Conservation (phyloP, 2,797 vertebrate genomes). For the Thripadectes ignobilis region DNA sequence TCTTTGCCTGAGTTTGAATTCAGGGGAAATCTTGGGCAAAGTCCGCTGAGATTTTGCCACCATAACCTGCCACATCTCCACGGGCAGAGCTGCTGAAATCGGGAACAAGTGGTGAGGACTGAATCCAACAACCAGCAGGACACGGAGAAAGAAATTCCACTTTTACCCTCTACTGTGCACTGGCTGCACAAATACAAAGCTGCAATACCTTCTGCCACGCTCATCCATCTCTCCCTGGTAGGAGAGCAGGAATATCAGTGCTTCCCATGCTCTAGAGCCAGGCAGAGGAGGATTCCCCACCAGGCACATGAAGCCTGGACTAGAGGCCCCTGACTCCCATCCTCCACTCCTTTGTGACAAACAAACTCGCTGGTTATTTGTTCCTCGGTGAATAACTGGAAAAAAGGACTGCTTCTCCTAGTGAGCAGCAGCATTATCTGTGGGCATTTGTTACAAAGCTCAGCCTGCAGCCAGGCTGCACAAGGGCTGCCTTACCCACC, state of each 20-base stretch:
- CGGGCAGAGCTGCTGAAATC: neutral
- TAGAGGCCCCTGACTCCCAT: neutral
- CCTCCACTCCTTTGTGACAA: neutral
- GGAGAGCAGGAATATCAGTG: neutral
- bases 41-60: neutral
- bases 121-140: constrained; percentile 8
- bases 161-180: neutral
- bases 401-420: neutral
- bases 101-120: neutral
- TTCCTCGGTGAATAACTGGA: neutral
- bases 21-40: neutral
- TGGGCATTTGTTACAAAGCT: neutral
- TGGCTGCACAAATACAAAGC: constrained; percentile 19
- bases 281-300: neutral
- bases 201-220: neutral
- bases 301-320: neutral
- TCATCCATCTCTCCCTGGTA: neutral
- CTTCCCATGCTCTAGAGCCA: neutral
- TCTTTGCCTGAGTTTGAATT: neutral
- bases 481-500: neutral
- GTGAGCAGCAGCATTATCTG: neutral
- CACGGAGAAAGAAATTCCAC: neutral
- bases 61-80: neutral
- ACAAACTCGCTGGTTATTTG: neutral
- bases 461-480: neutral